phyloP scores from a whole-genome alignment of 2,888 invertebrate species.

The Zaprionus obscuricornis region DNA sequence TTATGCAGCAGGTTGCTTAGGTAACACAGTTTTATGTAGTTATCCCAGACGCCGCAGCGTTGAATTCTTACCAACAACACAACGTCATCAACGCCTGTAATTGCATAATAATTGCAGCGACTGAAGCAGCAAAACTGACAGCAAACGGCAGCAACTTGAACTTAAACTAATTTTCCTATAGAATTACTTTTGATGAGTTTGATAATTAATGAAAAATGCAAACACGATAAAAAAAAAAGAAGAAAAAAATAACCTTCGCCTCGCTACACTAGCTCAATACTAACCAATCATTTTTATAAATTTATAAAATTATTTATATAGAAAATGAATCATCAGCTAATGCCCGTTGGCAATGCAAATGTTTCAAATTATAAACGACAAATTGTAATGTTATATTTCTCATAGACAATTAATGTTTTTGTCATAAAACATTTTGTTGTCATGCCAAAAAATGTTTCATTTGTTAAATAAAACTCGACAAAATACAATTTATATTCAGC shows the following conservation, averaged over 20 bases:
- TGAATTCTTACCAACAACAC: background rate
- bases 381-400: too few species aligned
- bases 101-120: conserved; percentile 76
- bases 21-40: conserved; percentile 74
- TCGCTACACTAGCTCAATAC: background rate
- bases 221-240: background rate
- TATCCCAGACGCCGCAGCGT: conserved; percentile 43
- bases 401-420: too few species aligned
- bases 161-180: conserved; percentile 74
- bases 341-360: too few species aligned
- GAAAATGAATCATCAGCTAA: too few species aligned
- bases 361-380: too few species aligned
- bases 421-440: too few species aligned
- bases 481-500: too few species aligned
- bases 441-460: too few species aligned
- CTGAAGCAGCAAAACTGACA: conserved; percentile 19
- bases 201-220: conserved; percentile 67
- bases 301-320: too few species aligned
- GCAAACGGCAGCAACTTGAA: conserved; percentile 11
- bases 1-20: conserved; percentile 76
- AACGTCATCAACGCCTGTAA: conserved; percentile 52
- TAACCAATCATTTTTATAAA: background rate
- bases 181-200: conserved; percentile 75
- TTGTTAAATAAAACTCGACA: too few species aligned
- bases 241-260: conserved; percentile 29